Percentiles rank a stretch among this genome's conserved stretches.
These are phyloP conservation scores for Silurus meridionalis DNA, from an alignment of 2,113 vertebrate genomes.

Conservation along the genomic window DNA sequence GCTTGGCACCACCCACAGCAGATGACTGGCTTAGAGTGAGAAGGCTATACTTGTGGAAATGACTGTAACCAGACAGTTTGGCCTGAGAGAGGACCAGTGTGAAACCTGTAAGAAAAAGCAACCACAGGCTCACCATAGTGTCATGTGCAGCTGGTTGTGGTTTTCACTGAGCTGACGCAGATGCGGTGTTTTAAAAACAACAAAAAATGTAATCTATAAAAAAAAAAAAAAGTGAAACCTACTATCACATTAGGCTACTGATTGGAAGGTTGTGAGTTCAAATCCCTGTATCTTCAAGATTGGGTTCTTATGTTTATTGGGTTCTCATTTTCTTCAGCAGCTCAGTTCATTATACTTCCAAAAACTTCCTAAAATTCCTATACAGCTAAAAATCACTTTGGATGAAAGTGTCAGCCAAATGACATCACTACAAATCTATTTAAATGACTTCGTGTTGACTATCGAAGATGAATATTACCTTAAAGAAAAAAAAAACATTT, in stretches of 20 bases:
- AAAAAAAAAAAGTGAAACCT: not conserved
- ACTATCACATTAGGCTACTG: not conserved
- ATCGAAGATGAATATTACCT: not conserved
- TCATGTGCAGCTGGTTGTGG: not conserved
- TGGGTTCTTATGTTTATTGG: not conserved
- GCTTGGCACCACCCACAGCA: conserved; percentile 80
- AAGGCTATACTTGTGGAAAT: conserved; percentile 82
- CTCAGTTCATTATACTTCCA: not conserved
- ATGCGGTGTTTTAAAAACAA: not conserved
- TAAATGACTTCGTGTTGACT: not conserved
- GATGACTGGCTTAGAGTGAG: conserved; percentile 79
- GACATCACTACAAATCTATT: not conserved
- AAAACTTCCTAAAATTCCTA: not conserved
- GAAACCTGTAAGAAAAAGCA: conserved; percentile 74
- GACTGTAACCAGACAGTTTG: conserved; percentile 44
- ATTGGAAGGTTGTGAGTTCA: not conserved
- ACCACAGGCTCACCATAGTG: conserved; percentile 19
- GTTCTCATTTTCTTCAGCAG: not conserved
- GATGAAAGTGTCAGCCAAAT: not conserved
- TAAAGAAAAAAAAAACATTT: too few relatives aligned
- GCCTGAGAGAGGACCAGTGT: conserved; percentile 68
- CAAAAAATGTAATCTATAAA: not conserved
- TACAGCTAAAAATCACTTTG: not conserved
- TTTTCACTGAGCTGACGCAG: not conserved
- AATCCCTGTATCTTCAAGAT: not conserved